Evolutionary conservation across 2,797 vertebrate species (phyloP), one percentile per base, ranked within the genome.

Genomic region (Lepilemur septentrionalis): DNA sequence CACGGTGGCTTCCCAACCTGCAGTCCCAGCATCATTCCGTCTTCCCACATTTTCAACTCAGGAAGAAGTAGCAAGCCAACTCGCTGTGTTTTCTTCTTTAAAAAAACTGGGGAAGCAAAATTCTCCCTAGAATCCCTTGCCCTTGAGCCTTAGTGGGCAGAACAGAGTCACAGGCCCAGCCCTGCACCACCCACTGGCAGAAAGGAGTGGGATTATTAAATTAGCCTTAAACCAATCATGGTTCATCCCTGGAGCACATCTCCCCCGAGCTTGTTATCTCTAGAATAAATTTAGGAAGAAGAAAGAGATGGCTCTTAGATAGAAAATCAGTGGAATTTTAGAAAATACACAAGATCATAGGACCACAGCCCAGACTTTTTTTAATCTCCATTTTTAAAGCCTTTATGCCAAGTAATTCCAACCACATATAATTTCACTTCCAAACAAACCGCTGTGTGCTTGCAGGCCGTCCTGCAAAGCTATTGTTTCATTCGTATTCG

Each of bases 1-100:
- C 13, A 3, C 0, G 2, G 38, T 41, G 18, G 30, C 43, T 55
- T 23, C 82, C 30, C 9, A 22, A 55, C 46, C 57, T 17, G 1
- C n/a, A 35, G 15, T 2, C n/a, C n/a, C 50, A 25, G 41, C 9
- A 28, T 59, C 14, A 28, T 18, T 1, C 17, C 4, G 0, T 15
- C 61, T 32, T 70, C 52, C 28, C 55, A 69, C 5, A 17, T n/a
- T 65, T 20, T 35, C n/a, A 63, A 8, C 30, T 65, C 55, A 35
- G n/a, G 35, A 55, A 43, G 15, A 61, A 48, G 20, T 15, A 30
- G 4, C n/a, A n/a, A 22, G 4, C 5, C 17, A 46, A 23, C 8
- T 50, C 11, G 9, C 13, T 38, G 13, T 7, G 20, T 70, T 65
- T 69, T 86, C 61, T 46, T 59, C 50, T 85, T 63, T 23, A 17